Base-by-base conservation (phyloP, 2,113 vertebrate genomes). In the Eretmochelys imbricata region DNA sequence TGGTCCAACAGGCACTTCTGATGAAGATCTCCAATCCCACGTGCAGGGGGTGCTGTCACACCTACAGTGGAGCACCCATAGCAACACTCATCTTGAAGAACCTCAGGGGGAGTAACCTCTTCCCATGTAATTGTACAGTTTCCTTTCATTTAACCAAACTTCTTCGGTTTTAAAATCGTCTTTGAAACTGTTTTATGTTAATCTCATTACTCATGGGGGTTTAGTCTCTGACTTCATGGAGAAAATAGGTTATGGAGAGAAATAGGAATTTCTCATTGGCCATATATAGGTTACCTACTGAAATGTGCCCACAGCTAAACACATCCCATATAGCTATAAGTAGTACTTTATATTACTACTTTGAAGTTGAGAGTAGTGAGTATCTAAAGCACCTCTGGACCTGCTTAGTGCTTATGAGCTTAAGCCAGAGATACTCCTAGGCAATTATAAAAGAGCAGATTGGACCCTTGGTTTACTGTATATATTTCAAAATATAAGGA, bases 301-400 rank as follows among this genome's bases (percentile, higher is more conserved):
- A 93, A 96, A 93, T 89, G 27, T 96, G 97, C 94, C 92, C 75
- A 94, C 50, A 97, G 94, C 95, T 90, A 97, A 97, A 86, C 62
- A 62, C 51, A 57, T 95, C 90, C 92, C 93, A 90, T 49, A 84
- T 90, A 93, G 20, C 50, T 89, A 62, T 93, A 95, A 94, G 95
- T 83, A 94, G 79, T 91, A 96, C 82, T 82, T 95, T 94, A 59
- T 94, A 79, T 89, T 94, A 42, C 57, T 81, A 10, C 96, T 97
- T 97, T 97, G 97, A 97, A 95, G 96, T 96, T 95, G 46, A 93
- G 79, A 86, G 5, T 55, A 57, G 10, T 62, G 85, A 88, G 54
- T 95, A 83, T 91, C 90, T 94, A 88, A 96, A 97, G 62, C 89
- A 96, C 96, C 94, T 93, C 93, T 95, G 89, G 91, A 96, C 80